phyloP scores from a whole-genome alignment of 2,888 invertebrate genomes.

The Phyllotreta striolata region DNA sequence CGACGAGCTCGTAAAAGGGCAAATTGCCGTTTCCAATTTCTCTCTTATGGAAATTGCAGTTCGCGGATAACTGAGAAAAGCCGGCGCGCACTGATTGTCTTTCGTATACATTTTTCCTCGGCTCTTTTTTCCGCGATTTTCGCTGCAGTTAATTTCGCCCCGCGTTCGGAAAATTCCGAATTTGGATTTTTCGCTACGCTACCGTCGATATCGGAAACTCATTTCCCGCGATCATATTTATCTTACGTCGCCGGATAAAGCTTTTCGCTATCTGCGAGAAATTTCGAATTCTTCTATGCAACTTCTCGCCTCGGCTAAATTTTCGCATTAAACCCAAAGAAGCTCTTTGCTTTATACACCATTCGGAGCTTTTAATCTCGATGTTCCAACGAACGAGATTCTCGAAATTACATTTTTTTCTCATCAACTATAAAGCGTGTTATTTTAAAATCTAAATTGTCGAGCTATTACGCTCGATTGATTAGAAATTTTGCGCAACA shows the following conservation, averaged over 20 bases:
- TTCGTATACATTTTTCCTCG: neutral
- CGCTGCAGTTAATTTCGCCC: constrained; percentile 24
- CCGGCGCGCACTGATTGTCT: constrained; percentile 24
- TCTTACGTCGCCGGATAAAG: constrained; percentile 12
- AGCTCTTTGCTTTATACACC: too few species aligned
- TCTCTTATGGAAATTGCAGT: constrained; percentile 37
- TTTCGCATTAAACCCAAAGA: too few species aligned
- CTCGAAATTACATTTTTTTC: too few species aligned
- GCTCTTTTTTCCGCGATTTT: constrained; percentile 1
- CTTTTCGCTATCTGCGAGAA: neutral
- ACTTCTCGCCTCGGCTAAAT: too few species aligned
- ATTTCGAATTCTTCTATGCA: too few species aligned
- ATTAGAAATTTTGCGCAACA: too few species aligned
- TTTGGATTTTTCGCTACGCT: constrained; percentile 8
- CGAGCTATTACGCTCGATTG: too few species aligned
- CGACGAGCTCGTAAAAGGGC: constrained; percentile 22
- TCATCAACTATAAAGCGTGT: too few species aligned
- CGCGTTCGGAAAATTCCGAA: constrained; percentile 7
- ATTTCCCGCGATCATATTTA: constrained; percentile 14
- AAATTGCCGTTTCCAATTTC: constrained; percentile 35
- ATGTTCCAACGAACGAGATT: too few species aligned
- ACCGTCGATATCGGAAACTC: constrained; percentile 13
- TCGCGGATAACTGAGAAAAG: constrained; percentile 22
- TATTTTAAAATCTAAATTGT: too few species aligned
- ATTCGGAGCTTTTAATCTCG: too few species aligned